These are phyloP conservation scores for Salarias fasciatus DNA, from an alignment of 2,797 vertebrate genomes.

Conservation along the genomic window DNA sequence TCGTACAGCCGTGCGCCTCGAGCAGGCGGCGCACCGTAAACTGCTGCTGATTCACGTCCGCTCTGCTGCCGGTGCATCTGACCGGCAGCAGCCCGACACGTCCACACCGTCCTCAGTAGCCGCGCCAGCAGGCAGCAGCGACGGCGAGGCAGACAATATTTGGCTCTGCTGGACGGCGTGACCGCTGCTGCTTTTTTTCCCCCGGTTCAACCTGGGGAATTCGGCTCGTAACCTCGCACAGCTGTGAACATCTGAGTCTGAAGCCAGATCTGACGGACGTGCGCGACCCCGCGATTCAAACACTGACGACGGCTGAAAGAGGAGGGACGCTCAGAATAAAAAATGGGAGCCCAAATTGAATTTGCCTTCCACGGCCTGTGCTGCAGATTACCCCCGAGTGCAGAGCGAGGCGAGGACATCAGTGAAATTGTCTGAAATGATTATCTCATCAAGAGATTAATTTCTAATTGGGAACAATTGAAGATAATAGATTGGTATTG, in stretches of 20 bases:
- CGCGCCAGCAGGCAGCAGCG: constrained; percentile 9
- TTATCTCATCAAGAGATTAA: constrained; percentile 38
- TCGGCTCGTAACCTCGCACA: not conserved
- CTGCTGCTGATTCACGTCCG: too few species aligned
- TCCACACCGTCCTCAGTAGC: constrained; percentile 3
- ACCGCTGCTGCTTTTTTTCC: constrained; percentile 15
- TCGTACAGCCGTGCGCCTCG: too few species aligned
- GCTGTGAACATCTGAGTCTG: not conserved
- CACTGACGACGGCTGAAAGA: not conserved
- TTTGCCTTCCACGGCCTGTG: constrained; percentile 16
- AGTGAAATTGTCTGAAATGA: constrained; percentile 33
- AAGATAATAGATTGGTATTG: constrained; percentile 24
- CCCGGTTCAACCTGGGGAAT: not conserved
- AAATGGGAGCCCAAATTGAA: constrained; percentile 17
- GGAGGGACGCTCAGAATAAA: not conserved
- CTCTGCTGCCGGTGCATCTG: constrained; percentile 7
- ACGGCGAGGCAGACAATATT: constrained; percentile 3
- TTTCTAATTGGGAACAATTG: constrained; percentile 23
- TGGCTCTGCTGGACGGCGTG: constrained; percentile 16
- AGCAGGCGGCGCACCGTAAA: too few species aligned
- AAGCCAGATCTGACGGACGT: constrained; percentile 1
- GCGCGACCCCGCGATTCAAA: not conserved
- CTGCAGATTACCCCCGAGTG: constrained; percentile 11
- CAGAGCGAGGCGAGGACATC: constrained; percentile 11
- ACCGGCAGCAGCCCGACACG: constrained; percentile 1